Evolutionary conservation across 2,888 invertebrate genomes (phyloP).

Genomic region (Synanthedon andrenaeformis): DNA sequence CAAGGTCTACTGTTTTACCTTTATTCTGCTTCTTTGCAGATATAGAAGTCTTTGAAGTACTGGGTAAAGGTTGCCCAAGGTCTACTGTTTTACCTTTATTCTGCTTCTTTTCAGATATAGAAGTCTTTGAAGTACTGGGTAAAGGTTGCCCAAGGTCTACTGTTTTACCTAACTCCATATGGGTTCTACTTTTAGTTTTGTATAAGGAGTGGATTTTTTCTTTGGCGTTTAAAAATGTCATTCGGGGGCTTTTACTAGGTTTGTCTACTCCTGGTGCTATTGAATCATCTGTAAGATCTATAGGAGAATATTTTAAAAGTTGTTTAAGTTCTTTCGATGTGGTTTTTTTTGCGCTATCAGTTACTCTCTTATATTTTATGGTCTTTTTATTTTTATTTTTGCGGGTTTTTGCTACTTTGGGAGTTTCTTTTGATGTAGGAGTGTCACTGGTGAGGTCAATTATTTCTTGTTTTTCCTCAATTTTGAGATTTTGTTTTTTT

Average conservation of each 20-base stretch:
- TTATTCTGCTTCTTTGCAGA: too few species aligned
- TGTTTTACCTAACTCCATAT: conserved; percentile 72
- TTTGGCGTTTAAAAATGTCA: conserved; percentile 88
- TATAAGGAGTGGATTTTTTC: conserved; percentile 93
- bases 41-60: too few species aligned
- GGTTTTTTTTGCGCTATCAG: conserved; percentile 43
- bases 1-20: too few species aligned
- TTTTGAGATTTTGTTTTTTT: conserved; percentile 10
- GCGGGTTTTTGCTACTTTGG: conserved; percentile 43
- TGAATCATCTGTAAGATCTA: conserved; percentile 53
- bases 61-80: too few species aligned
- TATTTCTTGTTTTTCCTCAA: conserved; percentile 8
- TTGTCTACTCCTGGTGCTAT: conserved; percentile 37
- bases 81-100: too few species aligned
- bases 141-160: too few species aligned
- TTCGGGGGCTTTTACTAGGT: conserved; percentile 68
- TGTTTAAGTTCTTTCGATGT: conserved; percentile 58
- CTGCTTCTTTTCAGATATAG: too few species aligned
- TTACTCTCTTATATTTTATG: conserved; percentile 54
- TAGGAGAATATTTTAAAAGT: conserved; percentile 55
- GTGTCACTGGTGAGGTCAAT: conserved; percentile 2
- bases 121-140: too few species aligned
- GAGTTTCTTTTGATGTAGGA: conserved; percentile 24
- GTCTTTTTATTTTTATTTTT: conserved; percentile 48
- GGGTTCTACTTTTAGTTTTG: conserved; percentile 86